Percentiles rank a stretch among this genome's conserved stretches.
phyloP scores from a whole-genome alignment of 2,113 vertebrate genomes.

The Gavialis gangeticus region DNA sequence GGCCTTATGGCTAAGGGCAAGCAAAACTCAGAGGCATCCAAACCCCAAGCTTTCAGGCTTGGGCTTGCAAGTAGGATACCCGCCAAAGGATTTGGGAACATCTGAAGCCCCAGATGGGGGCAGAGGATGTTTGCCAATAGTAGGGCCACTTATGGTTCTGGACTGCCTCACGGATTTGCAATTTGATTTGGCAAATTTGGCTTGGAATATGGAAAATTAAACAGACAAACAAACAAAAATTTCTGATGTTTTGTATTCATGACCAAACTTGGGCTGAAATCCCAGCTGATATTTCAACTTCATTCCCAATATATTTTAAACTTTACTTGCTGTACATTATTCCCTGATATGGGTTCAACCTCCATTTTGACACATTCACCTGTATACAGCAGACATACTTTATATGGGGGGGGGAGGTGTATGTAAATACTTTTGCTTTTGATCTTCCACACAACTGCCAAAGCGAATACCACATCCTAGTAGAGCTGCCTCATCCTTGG shows the following conservation, averaged over 20 bases:
- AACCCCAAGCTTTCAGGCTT: too few species aligned
- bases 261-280: conserved; percentile 61
- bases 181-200: too few species aligned
- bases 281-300: conserved; percentile 71
- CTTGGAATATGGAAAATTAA: too few species aligned
- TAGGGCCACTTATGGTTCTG: too few species aligned
- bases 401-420: neutral
- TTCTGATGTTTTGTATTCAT: conserved; percentile 59
- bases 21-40: too few species aligned
- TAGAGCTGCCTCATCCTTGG: conserved; percentile 13
- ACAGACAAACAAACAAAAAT: neutral
- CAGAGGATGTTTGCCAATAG: too few species aligned
- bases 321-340: conserved; percentile 68
- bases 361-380: conserved; percentile 53
- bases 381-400: neutral
- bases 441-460: neutral
- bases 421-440: neutral
- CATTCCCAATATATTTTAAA: conserved; percentile 64
- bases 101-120: too few species aligned
- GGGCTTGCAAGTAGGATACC: too few species aligned
- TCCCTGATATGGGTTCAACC: neutral
- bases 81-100: too few species aligned
- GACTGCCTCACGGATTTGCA: too few species aligned
- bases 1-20: too few species aligned
- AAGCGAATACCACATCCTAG: neutral